These are phyloP conservation scores for Enchytraeus crypticus DNA, from an alignment of 2,888 invertebrate genomes.

Conservation along the genomic window DNA sequence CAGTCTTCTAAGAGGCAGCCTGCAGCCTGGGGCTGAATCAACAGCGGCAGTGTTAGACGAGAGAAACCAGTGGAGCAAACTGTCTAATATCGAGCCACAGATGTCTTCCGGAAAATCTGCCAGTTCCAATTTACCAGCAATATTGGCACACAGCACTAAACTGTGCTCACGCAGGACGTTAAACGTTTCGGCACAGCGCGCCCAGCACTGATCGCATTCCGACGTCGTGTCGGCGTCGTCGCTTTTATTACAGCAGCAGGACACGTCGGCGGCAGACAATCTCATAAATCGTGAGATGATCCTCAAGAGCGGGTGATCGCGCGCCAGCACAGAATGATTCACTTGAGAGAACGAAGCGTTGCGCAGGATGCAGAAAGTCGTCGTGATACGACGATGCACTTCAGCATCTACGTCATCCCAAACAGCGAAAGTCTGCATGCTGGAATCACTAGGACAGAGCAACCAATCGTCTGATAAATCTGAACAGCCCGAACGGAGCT, in stretches of 20 bases:
- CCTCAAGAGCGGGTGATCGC: neutral
- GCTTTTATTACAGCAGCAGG: too few species aligned
- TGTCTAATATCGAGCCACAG: neutral
- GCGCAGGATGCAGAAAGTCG: neutral
- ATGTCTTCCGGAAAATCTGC: neutral
- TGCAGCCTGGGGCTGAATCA: neutral
- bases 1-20: neutral
- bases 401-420: neutral
- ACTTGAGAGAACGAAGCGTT: neutral
- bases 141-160: neutral
- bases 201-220: too few species aligned
- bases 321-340: neutral
- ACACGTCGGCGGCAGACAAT: neutral
- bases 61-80: neutral
- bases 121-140: neutral
- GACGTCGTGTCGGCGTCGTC: neutral
- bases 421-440: neutral
- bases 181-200: neutral
- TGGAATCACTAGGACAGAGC: too few species aligned
- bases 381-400: neutral
- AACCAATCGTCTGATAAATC: neutral
- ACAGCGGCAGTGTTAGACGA: neutral
- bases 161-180: neutral
- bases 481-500: neutral
- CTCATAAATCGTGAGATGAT: neutral